Percentiles rank a stretch among this genome's conserved stretches.
Conservation (phyloP, 2,113 vertebrate genomes). For the Fulmarus glacialis region DNA sequence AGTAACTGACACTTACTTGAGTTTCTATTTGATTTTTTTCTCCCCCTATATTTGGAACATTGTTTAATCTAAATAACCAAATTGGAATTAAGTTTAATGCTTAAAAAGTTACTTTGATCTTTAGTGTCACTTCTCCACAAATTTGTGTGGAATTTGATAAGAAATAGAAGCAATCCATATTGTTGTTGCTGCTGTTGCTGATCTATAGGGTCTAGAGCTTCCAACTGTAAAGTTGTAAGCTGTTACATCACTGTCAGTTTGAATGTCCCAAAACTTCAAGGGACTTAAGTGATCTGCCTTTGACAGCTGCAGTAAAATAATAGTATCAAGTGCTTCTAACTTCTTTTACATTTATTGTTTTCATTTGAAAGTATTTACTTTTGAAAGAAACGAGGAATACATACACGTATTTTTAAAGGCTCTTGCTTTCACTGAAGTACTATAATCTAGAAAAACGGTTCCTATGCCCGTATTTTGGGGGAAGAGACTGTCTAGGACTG, state of each 20-base stretch:
- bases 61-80: not conserved
- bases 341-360: not conserved
- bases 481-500: not conserved
- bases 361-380: not conserved
- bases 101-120: not conserved
- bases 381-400: not conserved
- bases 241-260: not conserved
- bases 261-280: not conserved
- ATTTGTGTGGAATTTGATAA: not conserved
- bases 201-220: not conserved
- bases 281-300: not conserved
- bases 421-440: not conserved
- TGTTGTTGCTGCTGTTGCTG: not conserved
- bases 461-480: not conserved
- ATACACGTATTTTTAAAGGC: not conserved
- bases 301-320: not conserved
- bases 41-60: not conserved
- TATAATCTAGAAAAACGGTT: not conserved
- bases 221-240: not conserved
- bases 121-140: not conserved
- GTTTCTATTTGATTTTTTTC: not conserved
- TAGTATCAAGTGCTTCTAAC: not conserved
- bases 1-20: not conserved
- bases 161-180: not conserved
- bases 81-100: not conserved